Evolutionary conservation across 2,113 vertebrate species (phyloP).

Genomic region (Hyla sarda): DNA sequence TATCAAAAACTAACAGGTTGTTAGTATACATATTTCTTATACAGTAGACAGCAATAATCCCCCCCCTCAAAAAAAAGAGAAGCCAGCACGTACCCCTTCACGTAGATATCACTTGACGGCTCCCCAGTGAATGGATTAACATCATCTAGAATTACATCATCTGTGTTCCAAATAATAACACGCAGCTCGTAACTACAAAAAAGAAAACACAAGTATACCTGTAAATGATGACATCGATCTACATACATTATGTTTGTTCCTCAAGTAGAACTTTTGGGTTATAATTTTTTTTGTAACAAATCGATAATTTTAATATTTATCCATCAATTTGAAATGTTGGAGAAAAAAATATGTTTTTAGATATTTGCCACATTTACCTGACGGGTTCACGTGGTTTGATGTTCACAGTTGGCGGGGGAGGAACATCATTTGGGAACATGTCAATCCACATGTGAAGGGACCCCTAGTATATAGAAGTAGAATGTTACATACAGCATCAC

Average conservation of each 20-base stretch:
- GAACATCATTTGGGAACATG: conserved; percentile 89
- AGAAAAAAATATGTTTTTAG: neutral
- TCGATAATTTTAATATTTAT: neutral
- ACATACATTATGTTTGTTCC: no score
- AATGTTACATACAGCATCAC: neutral
- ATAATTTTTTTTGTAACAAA: neutral
- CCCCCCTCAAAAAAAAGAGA: no score
- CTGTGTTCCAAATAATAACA: conserved; percentile 93
- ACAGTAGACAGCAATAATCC: neutral
- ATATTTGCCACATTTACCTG: conserved; percentile 70
- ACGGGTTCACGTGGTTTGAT: conserved; percentile 89
- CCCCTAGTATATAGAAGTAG: conserved; percentile 77
- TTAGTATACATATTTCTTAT: no score
- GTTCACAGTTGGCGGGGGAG: conserved; percentile 83
- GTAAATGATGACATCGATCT: neutral
- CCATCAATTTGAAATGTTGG: neutral
- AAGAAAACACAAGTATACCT: neutral
- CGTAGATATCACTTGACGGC: conserved; percentile 90
- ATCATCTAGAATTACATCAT: conserved; percentile 89
- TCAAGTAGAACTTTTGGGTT: no score
- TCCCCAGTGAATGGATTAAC: conserved; percentile 90
- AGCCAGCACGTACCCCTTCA: conserved; percentile 82
- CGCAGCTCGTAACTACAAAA: conserved; percentile 85
- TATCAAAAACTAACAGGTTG: no score
- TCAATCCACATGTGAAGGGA: conserved; percentile 95